A percentile compares a stretch with the other conserved stretches of the same genome.
phyloP scores from a whole-genome alignment of 2,888 invertebrate genomes.

The Listrodromus nycthemerus region DNA sequence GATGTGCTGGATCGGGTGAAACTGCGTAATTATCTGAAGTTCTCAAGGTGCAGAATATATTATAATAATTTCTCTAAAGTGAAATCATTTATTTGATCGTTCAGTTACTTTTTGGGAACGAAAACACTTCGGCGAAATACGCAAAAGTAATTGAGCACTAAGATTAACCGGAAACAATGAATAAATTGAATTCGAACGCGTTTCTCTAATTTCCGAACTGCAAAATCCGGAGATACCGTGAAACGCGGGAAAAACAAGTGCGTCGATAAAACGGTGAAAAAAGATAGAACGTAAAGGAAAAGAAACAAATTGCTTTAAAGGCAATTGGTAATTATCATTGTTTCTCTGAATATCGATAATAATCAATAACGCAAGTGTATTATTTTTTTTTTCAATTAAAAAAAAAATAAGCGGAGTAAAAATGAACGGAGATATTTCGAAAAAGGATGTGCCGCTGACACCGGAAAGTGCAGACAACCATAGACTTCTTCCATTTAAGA shows the following conservation, averaged over 20 bases:
- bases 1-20: not conserved
- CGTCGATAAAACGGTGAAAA: too few species aligned
- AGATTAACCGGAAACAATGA: too few species aligned
- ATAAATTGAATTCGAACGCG: too few species aligned
- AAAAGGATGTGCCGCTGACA: constrained; percentile 58
- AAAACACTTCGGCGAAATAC: too few species aligned
- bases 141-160: too few species aligned
- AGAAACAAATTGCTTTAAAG: not conserved
- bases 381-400: constrained; percentile 6
- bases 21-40: not conserved
- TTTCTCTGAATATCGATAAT: not conserved
- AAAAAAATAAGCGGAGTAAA: constrained; percentile 5
- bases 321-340: not conserved
- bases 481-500: constrained; percentile 73
- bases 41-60: not conserved
- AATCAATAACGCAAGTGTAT: not conserved
- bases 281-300: too few species aligned
- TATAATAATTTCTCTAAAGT: not conserved
- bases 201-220: too few species aligned
- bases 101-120: not conserved
- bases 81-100: not conserved
- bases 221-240: too few species aligned
- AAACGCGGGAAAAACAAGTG: too few species aligned
- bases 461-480: constrained; percentile 75
- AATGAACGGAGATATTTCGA: constrained; percentile 73